A percentile compares a stretch with the other conserved stretches of the same genome.
Evolutionary conservation across 2,113 vertebrate species (phyloP).

Genomic region (Perca flavescens): DNA sequence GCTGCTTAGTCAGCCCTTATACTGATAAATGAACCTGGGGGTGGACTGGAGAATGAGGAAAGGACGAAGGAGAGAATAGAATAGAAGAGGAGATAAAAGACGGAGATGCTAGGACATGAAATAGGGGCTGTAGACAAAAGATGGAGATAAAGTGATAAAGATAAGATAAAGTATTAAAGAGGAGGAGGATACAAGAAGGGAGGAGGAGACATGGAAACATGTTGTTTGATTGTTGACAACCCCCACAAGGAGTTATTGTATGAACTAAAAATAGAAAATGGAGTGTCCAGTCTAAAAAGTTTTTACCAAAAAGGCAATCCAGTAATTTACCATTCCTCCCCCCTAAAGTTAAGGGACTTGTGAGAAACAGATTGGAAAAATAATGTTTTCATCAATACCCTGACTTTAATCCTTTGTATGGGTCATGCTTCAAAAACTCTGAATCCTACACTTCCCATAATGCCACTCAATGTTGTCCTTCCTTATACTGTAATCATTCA

Average conservation of each 20-base stretch:
- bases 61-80: neutral
- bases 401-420: too few relatives aligned
- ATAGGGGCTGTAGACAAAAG: neutral
- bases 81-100: neutral
- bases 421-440: too few relatives aligned
- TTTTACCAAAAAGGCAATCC: neutral
- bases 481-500: neutral
- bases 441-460: too few relatives aligned
- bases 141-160: conserved; percentile 22
- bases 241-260: neutral
- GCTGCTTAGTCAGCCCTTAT: conserved; percentile 60
- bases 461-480: neutral
- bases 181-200: neutral
- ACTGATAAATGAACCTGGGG: conserved; percentile 49
- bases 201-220: neutral
- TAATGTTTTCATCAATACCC: too few relatives aligned
- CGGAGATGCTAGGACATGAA: neutral
- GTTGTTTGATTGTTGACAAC: neutral
- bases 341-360: neutral
- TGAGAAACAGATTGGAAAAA: neutral
- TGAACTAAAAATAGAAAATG: neutral
- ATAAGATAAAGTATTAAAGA: neutral
- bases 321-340: too few relatives aligned
- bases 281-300: neutral
- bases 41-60: conserved; percentile 9